Evolutionary conservation across 2,888 invertebrate species (phyloP).

Genomic region (Acanthosepion esculentum): DNA sequence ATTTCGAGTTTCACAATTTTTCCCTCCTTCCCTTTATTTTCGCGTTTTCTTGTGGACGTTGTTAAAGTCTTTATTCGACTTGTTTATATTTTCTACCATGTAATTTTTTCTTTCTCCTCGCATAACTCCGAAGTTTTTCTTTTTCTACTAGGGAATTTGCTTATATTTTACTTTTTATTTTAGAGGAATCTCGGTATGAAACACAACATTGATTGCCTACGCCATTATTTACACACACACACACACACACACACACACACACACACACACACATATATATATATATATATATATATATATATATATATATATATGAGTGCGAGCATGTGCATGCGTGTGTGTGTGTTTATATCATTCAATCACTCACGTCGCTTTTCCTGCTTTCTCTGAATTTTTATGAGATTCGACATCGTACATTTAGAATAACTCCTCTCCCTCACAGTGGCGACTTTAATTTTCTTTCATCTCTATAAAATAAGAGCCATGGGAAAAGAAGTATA

Average conservation of each 20-base stretch:
- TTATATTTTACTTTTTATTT: not conserved
- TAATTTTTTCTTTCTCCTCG: too few species aligned
- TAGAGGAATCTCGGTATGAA: too few species aligned
- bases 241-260: not conserved
- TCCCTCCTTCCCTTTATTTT: not conserved
- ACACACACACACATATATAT: not conserved
- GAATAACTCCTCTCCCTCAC: too few species aligned
- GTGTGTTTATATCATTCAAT: not conserved
- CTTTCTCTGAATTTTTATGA: too few species aligned
- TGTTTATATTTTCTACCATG: too few species aligned
- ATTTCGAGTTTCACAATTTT: not conserved
- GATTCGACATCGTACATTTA: too few species aligned
- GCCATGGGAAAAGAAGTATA: too few species aligned
- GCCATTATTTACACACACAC: not conserved
- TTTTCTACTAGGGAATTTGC: not conserved
- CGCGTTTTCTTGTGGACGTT: not conserved
- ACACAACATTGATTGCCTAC: not conserved
- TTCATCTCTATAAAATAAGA: too few species aligned
- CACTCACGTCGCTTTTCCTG: too few species aligned
- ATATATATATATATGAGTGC: not conserved
- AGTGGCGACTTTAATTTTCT: too few species aligned
- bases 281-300: constrained; percentile 2
- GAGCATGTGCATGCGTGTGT: not conserved
- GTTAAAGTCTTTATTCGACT: too few species aligned
- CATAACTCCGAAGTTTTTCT: not conserved